Evolutionary conservation across 1,140 invertebrate species (phyloP).

Genomic region (Diabrotica undecimpunctata): DNA sequence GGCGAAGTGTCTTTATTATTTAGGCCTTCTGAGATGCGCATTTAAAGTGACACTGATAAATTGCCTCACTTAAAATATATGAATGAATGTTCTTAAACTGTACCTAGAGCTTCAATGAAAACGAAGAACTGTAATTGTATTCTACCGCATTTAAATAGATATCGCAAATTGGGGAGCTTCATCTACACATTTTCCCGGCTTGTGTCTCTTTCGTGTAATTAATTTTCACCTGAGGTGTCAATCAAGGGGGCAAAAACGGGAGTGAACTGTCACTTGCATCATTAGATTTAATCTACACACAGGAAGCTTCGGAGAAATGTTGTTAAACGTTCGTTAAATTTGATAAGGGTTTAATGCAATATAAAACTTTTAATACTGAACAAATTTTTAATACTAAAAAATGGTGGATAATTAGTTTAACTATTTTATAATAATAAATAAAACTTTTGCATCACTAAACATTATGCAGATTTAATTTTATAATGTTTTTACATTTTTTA

Average conservation of each 20-base stretch:
- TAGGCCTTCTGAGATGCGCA: not conserved
- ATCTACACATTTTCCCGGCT: not conserved
- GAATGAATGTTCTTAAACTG: not conserved
- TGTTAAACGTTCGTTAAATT: no score
- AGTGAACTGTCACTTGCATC: not conserved
- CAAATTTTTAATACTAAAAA: no score
- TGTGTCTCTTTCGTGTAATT: not conserved
- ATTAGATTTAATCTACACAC: not conserved
- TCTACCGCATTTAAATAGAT: not conserved
- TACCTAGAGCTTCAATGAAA: not conserved
- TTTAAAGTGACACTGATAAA: constrained; percentile 3
- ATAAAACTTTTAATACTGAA: no score
- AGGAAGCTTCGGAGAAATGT: no score
- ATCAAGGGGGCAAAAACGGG: not conserved
- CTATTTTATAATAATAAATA: no score
- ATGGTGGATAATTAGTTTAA: no score
- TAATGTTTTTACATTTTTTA: no score
- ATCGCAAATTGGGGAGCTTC: not conserved
- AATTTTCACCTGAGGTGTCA: constrained; percentile 2
- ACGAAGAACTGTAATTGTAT: not conserved
- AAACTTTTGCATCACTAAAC: no score
- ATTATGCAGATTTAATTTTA: no score
- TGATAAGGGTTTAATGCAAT: no score
- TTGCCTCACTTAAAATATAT: constrained; percentile 2
- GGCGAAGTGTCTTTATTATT: not conserved